Evolutionary conservation across 2,797 vertebrate species (phyloP).

Genomic region (Malacoraja senta): DNA sequence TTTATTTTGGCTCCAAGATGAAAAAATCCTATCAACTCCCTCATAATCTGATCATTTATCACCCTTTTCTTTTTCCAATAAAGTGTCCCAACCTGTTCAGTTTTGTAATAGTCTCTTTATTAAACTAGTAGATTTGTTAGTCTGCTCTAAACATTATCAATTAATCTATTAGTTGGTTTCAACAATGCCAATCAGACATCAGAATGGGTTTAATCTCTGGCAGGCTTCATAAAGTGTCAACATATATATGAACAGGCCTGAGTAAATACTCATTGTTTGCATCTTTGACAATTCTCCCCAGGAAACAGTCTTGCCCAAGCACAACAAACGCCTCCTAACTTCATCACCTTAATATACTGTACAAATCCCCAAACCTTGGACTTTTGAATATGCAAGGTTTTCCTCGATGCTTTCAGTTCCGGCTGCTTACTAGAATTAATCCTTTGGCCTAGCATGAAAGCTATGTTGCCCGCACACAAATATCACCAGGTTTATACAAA

Average conservation of each 20-base stretch:
- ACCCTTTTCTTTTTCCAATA: neutral
- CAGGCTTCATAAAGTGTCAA: neutral
- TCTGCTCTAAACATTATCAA: neutral
- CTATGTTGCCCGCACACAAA: neutral
- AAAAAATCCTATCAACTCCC: neutral
- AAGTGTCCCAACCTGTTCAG: neutral
- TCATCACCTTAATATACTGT: neutral
- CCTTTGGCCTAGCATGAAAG: neutral
- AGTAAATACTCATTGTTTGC: neutral
- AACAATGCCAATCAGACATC: neutral
- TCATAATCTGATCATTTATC: neutral
- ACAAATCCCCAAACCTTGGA: neutral
- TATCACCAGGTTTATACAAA: neutral
- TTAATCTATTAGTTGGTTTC: neutral
- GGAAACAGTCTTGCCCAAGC: neutral
- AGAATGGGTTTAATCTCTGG: constrained; percentile 20
- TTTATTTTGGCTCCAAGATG: neutral
- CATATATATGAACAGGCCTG: neutral
- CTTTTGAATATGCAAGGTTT: neutral
- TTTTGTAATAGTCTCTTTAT: neutral
- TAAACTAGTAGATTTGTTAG: neutral
- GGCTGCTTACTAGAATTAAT: neutral
- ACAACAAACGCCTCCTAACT: neutral
- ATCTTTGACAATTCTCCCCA: neutral
- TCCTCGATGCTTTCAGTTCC: neutral